Conservation (phyloP, 2,888 invertebrate genomes). For the Perizoma affinitatum region DNA sequence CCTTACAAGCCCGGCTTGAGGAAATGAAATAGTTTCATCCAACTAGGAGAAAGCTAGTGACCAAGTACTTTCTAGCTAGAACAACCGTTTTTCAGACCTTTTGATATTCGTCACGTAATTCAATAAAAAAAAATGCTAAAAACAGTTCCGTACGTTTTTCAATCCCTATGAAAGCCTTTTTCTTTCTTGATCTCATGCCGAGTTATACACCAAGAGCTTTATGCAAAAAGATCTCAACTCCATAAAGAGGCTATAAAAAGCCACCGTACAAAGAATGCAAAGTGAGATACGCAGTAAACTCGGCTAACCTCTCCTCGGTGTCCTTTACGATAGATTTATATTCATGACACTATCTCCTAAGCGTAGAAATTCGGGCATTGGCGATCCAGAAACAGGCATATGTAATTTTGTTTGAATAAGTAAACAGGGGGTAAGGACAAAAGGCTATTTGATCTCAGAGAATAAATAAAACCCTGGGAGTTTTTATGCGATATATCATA, state of each 20-base stretch:
- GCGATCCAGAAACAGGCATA: slow-evolving; percentile 82
- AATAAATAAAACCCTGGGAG: slow-evolving; percentile 76
- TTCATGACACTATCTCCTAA: slow-evolving; percentile 82
- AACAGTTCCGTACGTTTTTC: slow-evolving; percentile 17
- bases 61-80: background rate
- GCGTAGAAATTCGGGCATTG: slow-evolving; percentile 83
- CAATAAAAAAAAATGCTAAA: slow-evolving; percentile 20
- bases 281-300: slow-evolving; percentile 78
- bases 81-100: background rate
- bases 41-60: background rate
- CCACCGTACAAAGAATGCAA: slow-evolving; percentile 80
- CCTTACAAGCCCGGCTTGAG: slow-evolving; percentile 9
- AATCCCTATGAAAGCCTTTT: slow-evolving; percentile 28
- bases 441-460: slow-evolving; percentile 79
- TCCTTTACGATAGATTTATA: slow-evolving; percentile 84
- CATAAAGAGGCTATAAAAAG: slow-evolving; percentile 81
- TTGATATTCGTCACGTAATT: slow-evolving; percentile 23
- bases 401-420: slow-evolving; percentile 85
- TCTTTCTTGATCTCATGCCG: slow-evolving; percentile 29
- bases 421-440: slow-evolving; percentile 80
- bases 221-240: slow-evolving; percentile 80
- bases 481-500: slow-evolving; percentile 77
- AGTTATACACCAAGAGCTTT: slow-evolving; percentile 55
- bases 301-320: slow-evolving; percentile 72
- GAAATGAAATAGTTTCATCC: slow-evolving; percentile 11